These are phyloP conservation scores for Temnothorax curvispinosus DNA, from an alignment of 1,140 invertebrate genomes.

Conservation along the genomic window DNA sequence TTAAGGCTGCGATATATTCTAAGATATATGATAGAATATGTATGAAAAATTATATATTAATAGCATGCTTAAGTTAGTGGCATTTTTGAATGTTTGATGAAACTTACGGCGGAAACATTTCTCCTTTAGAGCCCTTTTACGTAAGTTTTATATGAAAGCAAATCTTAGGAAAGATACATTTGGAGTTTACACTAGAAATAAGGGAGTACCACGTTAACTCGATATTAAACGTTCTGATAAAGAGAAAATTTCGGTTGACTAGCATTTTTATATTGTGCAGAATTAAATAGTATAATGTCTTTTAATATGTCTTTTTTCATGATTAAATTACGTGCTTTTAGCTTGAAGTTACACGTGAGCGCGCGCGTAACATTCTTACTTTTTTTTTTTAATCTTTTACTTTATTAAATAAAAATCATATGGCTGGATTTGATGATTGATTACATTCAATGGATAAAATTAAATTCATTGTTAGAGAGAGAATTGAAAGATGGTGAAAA, in stretches of 20 bases:
- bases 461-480: background rate
- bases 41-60: constrained; percentile 37
- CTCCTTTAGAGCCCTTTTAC: constrained; percentile 2
- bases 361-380: background rate
- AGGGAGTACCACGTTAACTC: background rate
- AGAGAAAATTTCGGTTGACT: background rate
- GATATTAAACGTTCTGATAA: background rate
- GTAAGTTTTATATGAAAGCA: background rate
- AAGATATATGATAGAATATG: background rate
- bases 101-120: background rate
- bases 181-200: background rate
- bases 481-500: background rate
- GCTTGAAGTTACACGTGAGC: background rate
- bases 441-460: background rate
- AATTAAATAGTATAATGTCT: background rate
- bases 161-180: background rate
- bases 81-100: constrained; percentile 49
- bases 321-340: background rate
- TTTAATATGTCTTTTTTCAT: background rate
- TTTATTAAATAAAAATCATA: background rate
- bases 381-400: background rate
- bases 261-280: background rate
- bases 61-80: background rate
- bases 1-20: background rate
- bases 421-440: background rate